Evolutionary conservation across 2,113 vertebrate species (phyloP).

Genomic region (Romanogobio albipinnatus): DNA sequence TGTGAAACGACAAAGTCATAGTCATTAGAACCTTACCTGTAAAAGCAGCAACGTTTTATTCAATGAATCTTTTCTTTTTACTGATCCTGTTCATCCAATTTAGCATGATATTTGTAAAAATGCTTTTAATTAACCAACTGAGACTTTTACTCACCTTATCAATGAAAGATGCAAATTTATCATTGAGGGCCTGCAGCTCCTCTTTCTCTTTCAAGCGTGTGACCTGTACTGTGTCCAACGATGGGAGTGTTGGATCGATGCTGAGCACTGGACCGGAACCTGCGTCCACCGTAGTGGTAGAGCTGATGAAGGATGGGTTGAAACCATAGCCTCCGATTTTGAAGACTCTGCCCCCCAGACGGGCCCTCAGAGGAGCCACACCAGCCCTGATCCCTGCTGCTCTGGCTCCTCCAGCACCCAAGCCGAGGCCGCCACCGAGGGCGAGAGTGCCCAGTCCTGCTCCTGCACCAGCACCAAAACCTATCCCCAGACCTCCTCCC

Average conservation of each 20-base stretch:
- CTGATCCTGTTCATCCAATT: background rate
- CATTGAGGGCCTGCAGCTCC: conserved; percentile 65
- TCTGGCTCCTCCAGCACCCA: conserved; percentile 44
- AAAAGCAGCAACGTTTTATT: background rate
- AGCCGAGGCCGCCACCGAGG: conserved; percentile 48
- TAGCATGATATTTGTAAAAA: background rate
- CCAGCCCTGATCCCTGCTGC: conserved; percentile 54
- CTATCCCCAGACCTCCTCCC: conserved; percentile 36
- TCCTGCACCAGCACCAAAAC: conserved; percentile 45
- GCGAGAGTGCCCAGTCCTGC: conserved; percentile 42
- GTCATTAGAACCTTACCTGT: background rate
- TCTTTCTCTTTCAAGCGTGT: conserved; percentile 66
- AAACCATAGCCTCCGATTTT: conserved; percentile 68
- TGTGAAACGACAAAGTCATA: conserved; percentile 34
- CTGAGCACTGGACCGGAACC: conserved; percentile 55
- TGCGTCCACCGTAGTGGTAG: conserved; percentile 44
- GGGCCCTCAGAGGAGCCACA: conserved; percentile 58
- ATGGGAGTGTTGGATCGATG: conserved; percentile 68
- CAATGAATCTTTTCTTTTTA: background rate
- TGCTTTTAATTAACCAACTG: background rate
- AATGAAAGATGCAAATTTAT: conserved; percentile 67
- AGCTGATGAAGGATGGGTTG: conserved; percentile 63
- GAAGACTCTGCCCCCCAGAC: conserved; percentile 64
- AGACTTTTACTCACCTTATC: conserved; percentile 60
- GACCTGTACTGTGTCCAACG: conserved; percentile 62